Evolutionary conservation across 2,888 invertebrate species (phyloP).

Genomic region (Drosophila merina): DNA sequence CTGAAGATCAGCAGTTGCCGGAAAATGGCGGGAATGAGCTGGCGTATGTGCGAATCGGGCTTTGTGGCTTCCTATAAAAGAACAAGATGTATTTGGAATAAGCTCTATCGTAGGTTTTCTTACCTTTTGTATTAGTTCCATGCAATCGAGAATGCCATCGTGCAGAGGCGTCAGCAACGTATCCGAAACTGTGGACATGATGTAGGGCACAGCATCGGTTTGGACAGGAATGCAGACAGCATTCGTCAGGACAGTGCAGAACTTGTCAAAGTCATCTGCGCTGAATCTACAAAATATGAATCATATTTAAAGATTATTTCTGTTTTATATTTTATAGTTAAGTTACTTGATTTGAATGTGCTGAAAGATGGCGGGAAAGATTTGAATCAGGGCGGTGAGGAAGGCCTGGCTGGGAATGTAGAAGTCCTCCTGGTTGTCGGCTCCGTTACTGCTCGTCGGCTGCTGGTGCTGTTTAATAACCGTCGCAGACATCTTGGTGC

Average conservation of each 20-base stretch:
- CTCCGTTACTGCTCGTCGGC: constrained; percentile 40
- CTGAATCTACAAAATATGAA: constrained; percentile 70
- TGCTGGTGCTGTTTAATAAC: constrained; percentile 30
- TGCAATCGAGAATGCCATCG: constrained; percentile 92
- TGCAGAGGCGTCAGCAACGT: constrained; percentile 92
- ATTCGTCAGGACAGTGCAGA: constrained; percentile 91
- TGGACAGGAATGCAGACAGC: constrained; percentile 92
- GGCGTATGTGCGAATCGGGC: constrained; percentile 86
- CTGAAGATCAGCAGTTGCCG: constrained; percentile 88
- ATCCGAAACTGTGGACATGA: constrained; percentile 92
- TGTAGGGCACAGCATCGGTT: constrained; percentile 91
- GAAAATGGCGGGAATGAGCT: constrained; percentile 89
- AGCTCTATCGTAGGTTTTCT: background rate
- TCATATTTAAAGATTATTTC: background rate
- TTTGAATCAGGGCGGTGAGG: constrained; percentile 96
- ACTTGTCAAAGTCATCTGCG: constrained; percentile 89
- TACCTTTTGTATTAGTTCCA: constrained; percentile 94
- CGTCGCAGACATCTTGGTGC: constrained; percentile 86
- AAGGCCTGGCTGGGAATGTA: constrained; percentile 97
- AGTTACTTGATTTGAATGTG: constrained; percentile 90
- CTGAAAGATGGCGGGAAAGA: constrained; percentile 97
- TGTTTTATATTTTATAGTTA: background rate
- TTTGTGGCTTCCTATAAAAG: constrained; percentile 86
- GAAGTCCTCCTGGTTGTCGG: constrained; percentile 85
- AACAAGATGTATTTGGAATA: too few relatives aligned